phyloP scores from a whole-genome alignment of 2,888 invertebrate species.

The Drosophila seclusa region DNA sequence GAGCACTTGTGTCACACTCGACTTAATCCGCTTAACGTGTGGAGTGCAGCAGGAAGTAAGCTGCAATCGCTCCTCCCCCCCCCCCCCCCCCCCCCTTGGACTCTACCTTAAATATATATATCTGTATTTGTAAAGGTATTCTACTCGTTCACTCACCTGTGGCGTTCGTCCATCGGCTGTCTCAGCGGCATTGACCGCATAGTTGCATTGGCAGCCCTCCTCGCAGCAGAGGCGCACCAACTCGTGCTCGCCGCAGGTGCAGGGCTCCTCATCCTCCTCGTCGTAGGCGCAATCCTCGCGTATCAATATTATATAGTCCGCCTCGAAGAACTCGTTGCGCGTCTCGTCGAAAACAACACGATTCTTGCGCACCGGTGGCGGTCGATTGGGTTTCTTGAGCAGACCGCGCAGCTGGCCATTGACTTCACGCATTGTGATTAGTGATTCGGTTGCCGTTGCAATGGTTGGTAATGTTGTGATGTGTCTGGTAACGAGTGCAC shows the following conservation, averaged over 20 bases:
- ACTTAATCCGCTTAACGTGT: constrained; percentile 50
- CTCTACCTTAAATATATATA: neutral
- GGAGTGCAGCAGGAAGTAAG: constrained; percentile 2
- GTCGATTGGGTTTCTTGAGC: constrained; percentile 90
- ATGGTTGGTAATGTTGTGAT: constrained; percentile 1
- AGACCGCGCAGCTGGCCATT: constrained; percentile 85
- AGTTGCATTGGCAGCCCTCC: constrained; percentile 88
- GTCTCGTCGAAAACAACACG: constrained; percentile 95
- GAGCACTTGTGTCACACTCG: constrained; percentile 46
- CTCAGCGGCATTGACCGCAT: constrained; percentile 79
- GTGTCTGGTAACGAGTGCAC: constrained; percentile 16
- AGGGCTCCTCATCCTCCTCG: constrained; percentile 91
- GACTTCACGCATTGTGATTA: constrained; percentile 85
- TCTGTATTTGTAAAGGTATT: neutral
- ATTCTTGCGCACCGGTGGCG: constrained; percentile 89
- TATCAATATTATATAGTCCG: constrained; percentile 95
- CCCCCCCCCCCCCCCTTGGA: too few species aligned
- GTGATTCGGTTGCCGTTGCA: constrained; percentile 7
- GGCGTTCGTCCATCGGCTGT: constrained; percentile 78
- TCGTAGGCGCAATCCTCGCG: constrained; percentile 94
- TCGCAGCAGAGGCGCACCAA: constrained; percentile 88
- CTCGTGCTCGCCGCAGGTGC: constrained; percentile 90
- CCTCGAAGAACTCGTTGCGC: constrained; percentile 95
- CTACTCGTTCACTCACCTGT: constrained; percentile 79
- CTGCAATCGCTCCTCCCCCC: too few species aligned